These are phyloP conservation scores for Laticauda colubrina DNA, from an alignment of 2,113 vertebrate species.

Conservation along the genomic window DNA sequence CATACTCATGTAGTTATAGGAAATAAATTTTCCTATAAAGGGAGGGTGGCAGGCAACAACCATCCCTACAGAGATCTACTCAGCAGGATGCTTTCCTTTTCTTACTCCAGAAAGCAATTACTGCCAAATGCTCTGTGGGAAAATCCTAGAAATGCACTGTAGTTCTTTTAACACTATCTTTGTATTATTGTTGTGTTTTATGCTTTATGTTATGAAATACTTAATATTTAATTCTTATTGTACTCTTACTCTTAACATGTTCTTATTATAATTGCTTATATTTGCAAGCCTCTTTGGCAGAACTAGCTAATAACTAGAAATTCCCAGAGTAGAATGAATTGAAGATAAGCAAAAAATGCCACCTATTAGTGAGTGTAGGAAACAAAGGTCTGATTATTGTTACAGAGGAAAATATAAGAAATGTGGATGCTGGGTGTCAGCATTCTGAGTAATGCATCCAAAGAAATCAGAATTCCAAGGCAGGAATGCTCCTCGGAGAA, in stretches of 20 bases:
- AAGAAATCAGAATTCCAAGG: no score
- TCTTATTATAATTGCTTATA: background rate
- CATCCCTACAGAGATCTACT: background rate
- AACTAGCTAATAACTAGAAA: background rate
- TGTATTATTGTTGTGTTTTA: background rate
- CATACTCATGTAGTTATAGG: background rate
- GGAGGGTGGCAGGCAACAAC: background rate
- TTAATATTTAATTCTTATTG: background rate
- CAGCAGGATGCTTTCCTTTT: background rate
- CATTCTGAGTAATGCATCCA: no score
- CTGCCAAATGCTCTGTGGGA: background rate
- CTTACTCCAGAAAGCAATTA: background rate
- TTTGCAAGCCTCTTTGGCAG: background rate
- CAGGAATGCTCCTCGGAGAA: no score
- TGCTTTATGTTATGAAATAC: background rate
- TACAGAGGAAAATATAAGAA: background rate
- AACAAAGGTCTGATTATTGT: background rate
- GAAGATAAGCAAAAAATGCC: background rate
- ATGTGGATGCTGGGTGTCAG: background rate
- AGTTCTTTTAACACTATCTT: background rate
- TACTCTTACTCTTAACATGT: background rate
- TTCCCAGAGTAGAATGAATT: background rate
- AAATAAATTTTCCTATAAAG: background rate
- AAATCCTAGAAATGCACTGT: background rate
- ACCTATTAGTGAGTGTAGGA: background rate